Percentiles rank a stretch among this genome's conserved stretches.
Evolutionary conservation across 2,113 vertebrate species (phyloP).

Genomic region (Litocranius walleri): DNA sequence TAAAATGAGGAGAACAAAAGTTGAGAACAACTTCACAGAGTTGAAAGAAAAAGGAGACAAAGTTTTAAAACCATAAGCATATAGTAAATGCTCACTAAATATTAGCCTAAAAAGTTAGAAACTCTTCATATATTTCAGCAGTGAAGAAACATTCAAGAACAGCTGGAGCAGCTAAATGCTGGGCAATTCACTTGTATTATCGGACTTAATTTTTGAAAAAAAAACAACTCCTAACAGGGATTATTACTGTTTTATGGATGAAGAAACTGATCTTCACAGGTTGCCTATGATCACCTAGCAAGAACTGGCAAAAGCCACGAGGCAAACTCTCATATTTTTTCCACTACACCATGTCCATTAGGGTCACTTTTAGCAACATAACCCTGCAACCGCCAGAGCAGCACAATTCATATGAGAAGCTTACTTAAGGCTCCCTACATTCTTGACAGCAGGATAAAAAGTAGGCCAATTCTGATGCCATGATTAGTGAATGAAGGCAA

Average conservation of each 20-base stretch:
- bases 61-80: constrained; percentile 17
- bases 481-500: neutral
- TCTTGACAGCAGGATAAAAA: neutral
- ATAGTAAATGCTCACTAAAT: neutral
- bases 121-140: neutral
- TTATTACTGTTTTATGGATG: neutral
- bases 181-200: neutral
- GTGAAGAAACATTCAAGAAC: neutral
- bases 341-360: neutral
- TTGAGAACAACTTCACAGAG: constrained; percentile 24
- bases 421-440: neutral
- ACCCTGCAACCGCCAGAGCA: neutral
- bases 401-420: neutral
- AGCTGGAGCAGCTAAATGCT: neutral
- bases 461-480: neutral
- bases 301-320: neutral
- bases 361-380: neutral
- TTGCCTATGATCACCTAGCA: neutral
- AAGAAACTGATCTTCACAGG: neutral
- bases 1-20: constrained; percentile 41
- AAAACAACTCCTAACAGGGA: neutral
- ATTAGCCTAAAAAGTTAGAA: neutral
- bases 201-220: neutral
- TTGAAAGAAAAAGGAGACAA: constrained; percentile 10
- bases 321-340: neutral